Evolutionary conservation across 2,113 vertebrate genomes (phyloP), one percentile per base, ranked within the genome.

Genomic region (Phodopus roborovskii): DNA sequence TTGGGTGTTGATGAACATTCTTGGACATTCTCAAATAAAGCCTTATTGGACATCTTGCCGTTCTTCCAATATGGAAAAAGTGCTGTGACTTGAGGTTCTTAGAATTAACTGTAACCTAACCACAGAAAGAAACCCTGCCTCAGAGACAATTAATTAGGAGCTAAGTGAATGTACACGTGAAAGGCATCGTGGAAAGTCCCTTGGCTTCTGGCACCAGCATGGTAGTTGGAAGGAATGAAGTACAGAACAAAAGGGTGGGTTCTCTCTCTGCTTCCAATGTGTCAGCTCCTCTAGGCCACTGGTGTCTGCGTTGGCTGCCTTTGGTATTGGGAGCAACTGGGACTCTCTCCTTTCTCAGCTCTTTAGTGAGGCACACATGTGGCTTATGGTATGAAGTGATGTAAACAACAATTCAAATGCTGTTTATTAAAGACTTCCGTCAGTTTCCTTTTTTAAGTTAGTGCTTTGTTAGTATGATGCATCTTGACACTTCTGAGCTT

Each of bases 91-190:
- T 95, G 81, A 88, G 93, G 91, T 85, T 85, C 88, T 74, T 75
- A 91, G 90, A 84, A 36, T 95, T 95, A 88, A 86, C 17, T 70
- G 6, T 91, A 84, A 95, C 74, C 48, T 77, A 77, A 68, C 77
- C 42, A 64, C 71, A 73, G 78, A 70, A 91, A 64, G 93, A 94
- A 97, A 90, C 36, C 73, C 62, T 94, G 83, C 85, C 58, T 79
- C 30, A 62, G 86, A 85, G 62, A 60, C 93, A n/a, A 56, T 83
- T 94, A n/a, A 56, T 83, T 94, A 33, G 53, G 19, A 95, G 36
- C 33, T 86, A 91, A 95, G 88, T 68, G 26, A 88, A 82, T 74
- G 71, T 9, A 68, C 45, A 68, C 45, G 33, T 68, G 85, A 70
- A 92, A 62, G 56, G 39, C 88, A 50, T 66, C 77, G n/a, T 82